A percentile compares a stretch with the other conserved stretches of the same genome.
Evolutionary conservation across 1,140 invertebrate genomes (phyloP).

Genomic region (Vanessa tameamea): DNA sequence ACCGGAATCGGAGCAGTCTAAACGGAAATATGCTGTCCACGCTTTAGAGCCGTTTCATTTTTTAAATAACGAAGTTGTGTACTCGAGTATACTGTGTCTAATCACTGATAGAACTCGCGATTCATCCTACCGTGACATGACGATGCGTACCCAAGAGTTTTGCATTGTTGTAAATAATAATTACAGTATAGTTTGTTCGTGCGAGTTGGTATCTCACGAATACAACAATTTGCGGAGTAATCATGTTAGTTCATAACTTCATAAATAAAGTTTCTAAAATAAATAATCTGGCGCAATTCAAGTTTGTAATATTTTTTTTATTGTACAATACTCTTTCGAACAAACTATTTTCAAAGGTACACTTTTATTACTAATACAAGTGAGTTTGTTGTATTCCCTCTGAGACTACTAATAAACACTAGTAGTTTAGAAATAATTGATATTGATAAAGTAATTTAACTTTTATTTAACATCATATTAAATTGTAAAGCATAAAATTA

Average conservation of each 20-base stretch:
- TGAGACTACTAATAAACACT: constrained; percentile 35
- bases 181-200: constrained; percentile 22
- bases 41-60: background rate
- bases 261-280: too few relatives aligned
- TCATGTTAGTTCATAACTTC: too few relatives aligned
- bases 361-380: constrained; percentile 24
- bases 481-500: background rate
- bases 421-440: constrained; percentile 1
- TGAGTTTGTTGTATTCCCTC: constrained; percentile 24
- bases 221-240: background rate
- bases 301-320: background rate
- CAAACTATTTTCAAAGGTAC: constrained; percentile 12
- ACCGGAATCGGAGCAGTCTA: background rate
- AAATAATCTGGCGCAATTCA: background rate
- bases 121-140: background rate
- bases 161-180: constrained; percentile 14
- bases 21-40: background rate
- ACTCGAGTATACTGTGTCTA: background rate
- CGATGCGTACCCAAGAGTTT: background rate
- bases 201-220: constrained; percentile 2
- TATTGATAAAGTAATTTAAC: background rate
- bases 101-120: background rate
- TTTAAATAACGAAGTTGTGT: background rate
- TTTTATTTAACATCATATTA: constrained; percentile 1
- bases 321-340: constrained; percentile 10